These are phyloP conservation scores for Geopemphigus sp. DNA, from an alignment of 1,140 invertebrate species.

Conservation along the genomic window DNA sequence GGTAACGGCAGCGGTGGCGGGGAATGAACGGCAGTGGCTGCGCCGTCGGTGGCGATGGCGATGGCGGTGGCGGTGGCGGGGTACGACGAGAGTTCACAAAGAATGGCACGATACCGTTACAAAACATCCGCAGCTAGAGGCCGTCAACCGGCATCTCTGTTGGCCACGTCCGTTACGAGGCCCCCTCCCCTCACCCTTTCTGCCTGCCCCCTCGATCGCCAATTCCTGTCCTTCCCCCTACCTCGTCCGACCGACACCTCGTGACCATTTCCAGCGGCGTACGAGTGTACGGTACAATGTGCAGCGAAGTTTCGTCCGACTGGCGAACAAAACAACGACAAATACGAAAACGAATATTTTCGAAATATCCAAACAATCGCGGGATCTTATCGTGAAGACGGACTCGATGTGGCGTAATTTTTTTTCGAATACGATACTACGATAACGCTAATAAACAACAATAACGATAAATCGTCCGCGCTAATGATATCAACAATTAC, in stretches of 20 bases:
- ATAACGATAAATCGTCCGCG: too few relatives aligned
- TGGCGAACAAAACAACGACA: not conserved
- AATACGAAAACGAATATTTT: not conserved
- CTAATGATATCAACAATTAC: too few relatives aligned
- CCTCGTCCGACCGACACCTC: conserved; percentile 11
- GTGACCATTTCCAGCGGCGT: conserved; percentile 11
- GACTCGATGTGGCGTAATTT: too few relatives aligned
- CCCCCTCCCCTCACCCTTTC: not conserved
- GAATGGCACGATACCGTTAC: conserved; percentile 49
- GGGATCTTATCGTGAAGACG: too few relatives aligned
- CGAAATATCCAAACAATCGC: too few relatives aligned
- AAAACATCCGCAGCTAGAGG: conserved; percentile 48
- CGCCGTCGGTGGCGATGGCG: not conserved
- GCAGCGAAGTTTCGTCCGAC: not conserved
- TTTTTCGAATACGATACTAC: too few relatives aligned
- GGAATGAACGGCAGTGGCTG: not conserved
- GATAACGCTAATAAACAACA: too few relatives aligned
- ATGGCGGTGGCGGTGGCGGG: not conserved
- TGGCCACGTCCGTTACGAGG: conserved; percentile 45
- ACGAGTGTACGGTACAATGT: not conserved
- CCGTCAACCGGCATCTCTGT: conserved; percentile 49
- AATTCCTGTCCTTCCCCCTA: not conserved
- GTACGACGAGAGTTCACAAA: conserved; percentile 48
- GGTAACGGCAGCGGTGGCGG: conserved; percentile 16
- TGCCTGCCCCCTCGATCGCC: not conserved